Evolutionary conservation across 2,113 vertebrate species (phyloP), one percentile per base, ranked within the genome.

Genomic region (Bubalus kerabau): DNA sequence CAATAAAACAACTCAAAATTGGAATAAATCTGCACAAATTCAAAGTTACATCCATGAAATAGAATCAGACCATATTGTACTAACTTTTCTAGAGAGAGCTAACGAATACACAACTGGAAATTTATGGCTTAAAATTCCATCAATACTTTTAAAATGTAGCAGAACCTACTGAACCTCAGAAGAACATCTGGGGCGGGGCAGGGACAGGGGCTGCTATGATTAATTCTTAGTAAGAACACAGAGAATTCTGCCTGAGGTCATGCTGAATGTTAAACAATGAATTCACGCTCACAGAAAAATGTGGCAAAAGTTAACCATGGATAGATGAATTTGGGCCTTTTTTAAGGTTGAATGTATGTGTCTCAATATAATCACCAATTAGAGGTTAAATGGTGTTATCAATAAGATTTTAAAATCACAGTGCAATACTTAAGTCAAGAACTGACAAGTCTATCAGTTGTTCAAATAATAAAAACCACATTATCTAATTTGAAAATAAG

Each of bases 251-350:
- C 48, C 71, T 60, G 76, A 62, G 26, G 57, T 48, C 64, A 6
- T 74, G 52, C 56, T 93, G 56, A 90, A 82, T 60, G 83, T 91
- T 87, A 80, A 97, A 91, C 32, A 87, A n/a, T 57, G 32, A 93
- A 87, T 82, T 78, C 16, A 56, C 21, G 74, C 52, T 97, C 48
- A 46, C 17, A 86, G 76, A 74, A 71, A 78, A 82, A 54, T 30
- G 15, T 80, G 16, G 16, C 21, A 48, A 92, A 93, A 78, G 26
- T 67, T 57, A 94, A 28, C 32, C 46, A 54, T 82, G 14, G 48
- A 6, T 43, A 57, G 30, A 67, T 32, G 19, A 90, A 85, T 32
- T 76, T 6, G 19, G 30, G 36, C 36, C 1, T 32, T 81, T 78
- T 36, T 3, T 67, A 26, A 94, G 50, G 8, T 15, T 81, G 36